Conservation (phyloP, 1,140 invertebrate species). For the Myzus persicae region DNA sequence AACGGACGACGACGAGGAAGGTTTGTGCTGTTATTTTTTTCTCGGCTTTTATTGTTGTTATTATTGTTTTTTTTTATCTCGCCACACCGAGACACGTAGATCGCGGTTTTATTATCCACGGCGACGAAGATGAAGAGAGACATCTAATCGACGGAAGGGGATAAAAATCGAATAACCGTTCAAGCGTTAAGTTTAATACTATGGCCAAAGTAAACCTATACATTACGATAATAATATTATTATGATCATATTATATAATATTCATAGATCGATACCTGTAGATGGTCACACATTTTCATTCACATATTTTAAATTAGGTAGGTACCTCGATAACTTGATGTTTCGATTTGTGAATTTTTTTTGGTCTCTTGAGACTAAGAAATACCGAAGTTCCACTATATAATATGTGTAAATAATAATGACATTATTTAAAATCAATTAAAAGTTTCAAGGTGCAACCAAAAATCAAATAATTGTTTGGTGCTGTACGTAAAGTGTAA, state of each 20-base stretch:
- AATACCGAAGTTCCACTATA: no score
- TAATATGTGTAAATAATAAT: not conserved
- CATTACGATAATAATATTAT: not conserved
- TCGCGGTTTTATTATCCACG: not conserved
- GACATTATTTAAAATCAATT: not conserved
- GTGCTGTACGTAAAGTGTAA: not conserved
- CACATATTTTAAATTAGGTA: no score
- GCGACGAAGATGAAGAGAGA: not conserved
- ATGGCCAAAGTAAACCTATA: not conserved
- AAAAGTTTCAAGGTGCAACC: not conserved
- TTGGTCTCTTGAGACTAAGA: no score
- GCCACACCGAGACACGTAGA: not conserved
- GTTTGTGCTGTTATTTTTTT: not conserved
- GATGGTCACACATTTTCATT: not conserved
- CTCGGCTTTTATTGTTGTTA: not conserved
- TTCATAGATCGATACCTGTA: not conserved
- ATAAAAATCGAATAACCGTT: not conserved
- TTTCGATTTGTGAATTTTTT: no score
- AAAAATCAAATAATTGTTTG: not conserved
- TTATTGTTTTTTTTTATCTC: not conserved
- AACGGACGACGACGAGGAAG: not conserved
- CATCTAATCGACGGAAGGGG: not conserved
- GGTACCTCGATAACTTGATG: no score
- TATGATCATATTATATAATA: not conserved
- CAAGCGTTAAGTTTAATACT: not conserved